Evolutionary conservation across 2,113 vertebrate species (phyloP), one percentile per base, ranked within the genome.

Genomic region (Vireo altiloquus): DNA sequence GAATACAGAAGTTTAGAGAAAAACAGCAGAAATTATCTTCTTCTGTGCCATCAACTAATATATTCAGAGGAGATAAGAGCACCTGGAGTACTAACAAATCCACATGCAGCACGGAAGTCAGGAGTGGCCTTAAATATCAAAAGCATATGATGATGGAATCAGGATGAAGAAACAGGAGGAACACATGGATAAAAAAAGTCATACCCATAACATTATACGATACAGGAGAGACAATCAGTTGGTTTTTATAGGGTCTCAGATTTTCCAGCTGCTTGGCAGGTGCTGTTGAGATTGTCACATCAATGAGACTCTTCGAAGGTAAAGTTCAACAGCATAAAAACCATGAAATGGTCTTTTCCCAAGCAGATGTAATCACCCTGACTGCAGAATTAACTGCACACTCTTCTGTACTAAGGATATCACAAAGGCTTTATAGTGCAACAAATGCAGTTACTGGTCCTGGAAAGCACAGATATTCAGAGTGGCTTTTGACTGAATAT

Each of bases 321-420:
- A 90, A 96, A 96, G 97, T 97, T 95, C 94, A 96, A 91, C 53
- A 95, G 88, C 86, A 90, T 97, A 92, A 97, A 96, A 89, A 90
- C 89, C 93, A 96, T 85, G 88, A 97, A 96, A 96, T 87, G 33
- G 86, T 96, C 92, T 96, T 94, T 91, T 56, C 76, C 89, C 31
- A 66, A 92, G 88, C 94, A 96, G 92, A 92, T 40, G 33, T 66
- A 82, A 91, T 80, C 92, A 92, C n/a, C 8, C 47, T 60, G 63
- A 64, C 78, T 87, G 77, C 47, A 83, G 69, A 94, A 89, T 94
- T 94, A 91, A 91, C n/a, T 57, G 35, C 53, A 84, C 27, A 7
- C 14, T 76, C 39, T 46, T 85, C 76, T 80, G 30, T 74, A 80
- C 65, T 54, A 35, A 82, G 42, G 14, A 64, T 61, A 90, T 76